Conservation (phyloP, 2,888 invertebrate species). For the Ophraella communa region DNA sequence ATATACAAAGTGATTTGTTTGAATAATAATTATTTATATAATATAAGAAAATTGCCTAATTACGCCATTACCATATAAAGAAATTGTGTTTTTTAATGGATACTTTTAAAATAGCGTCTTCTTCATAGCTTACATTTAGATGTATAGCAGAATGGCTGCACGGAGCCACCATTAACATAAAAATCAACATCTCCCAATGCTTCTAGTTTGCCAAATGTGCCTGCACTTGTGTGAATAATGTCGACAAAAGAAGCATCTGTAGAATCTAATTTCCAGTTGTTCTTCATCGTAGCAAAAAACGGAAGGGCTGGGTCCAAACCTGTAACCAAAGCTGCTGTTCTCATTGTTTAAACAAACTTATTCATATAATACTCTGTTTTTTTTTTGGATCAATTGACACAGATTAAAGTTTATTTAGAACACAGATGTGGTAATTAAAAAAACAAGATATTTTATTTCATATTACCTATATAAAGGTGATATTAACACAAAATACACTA, state of each 20-base stretch:
- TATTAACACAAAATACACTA: no score
- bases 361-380: no score
- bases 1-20: no score
- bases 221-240: constrained; percentile 86
- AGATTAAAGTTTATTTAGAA: no score
- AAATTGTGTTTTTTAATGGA: not conserved
- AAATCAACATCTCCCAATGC: constrained; percentile 69
- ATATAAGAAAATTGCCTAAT: no score
- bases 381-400: no score
- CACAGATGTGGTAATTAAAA: no score
- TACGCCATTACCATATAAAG: no score
- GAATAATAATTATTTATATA: no score
- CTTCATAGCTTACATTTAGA: constrained; percentile 46
- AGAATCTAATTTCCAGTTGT: constrained; percentile 71
- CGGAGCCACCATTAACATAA: constrained; percentile 67
- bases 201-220: constrained; percentile 66
- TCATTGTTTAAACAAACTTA: no score
- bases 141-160: constrained; percentile 51
- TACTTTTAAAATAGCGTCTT: not conserved
- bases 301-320: constrained; percentile 72
- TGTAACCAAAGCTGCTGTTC: constrained; percentile 31
- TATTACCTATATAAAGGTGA: no score
- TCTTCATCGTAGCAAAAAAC: constrained; percentile 63
- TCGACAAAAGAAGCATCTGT: constrained; percentile 86
- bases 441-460: no score